A percentile compares a stretch with the other conserved stretches of the same genome.
These are phyloP conservation scores for Synergus japonicus DNA, from an alignment of 2,888 invertebrate species.

Conservation along the genomic window DNA sequence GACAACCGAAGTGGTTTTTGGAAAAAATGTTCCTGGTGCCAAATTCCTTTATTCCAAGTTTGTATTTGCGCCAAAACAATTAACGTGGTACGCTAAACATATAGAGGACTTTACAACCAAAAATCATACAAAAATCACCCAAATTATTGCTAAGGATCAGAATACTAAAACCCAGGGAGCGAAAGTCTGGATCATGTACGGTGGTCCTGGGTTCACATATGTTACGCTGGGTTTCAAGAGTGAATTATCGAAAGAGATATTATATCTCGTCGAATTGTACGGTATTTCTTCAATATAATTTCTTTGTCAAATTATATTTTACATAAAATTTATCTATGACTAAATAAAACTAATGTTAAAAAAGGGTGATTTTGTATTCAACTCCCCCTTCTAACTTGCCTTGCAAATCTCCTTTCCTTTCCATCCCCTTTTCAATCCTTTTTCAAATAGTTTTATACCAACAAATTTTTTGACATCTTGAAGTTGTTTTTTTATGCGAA, in stretches of 20 bases:
- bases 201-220: neutral
- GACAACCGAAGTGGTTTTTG: neutral
- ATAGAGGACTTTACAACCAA: too few relatives aligned
- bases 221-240: neutral
- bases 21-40: neutral
- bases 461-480: neutral
- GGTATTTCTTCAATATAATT: neutral
- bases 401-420: neutral
- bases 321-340: neutral
- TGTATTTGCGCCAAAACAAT: too few relatives aligned
- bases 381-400: neutral
- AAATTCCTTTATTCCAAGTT: too few relatives aligned
- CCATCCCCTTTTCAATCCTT: neutral
- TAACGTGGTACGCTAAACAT: too few relatives aligned
- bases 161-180: neutral
- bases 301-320: neutral
- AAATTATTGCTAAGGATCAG: neutral
- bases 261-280: neutral
- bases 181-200: neutral
- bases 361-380: too few relatives aligned
- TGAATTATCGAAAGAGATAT: neutral
- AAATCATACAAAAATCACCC: neutral
- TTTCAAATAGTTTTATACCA: neutral
- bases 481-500: slow-evolving; percentile 1
- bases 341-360: neutral